Base-by-base conservation (phyloP, 2,113 vertebrate genomes). In the Pteruthius melanotis region DNA sequence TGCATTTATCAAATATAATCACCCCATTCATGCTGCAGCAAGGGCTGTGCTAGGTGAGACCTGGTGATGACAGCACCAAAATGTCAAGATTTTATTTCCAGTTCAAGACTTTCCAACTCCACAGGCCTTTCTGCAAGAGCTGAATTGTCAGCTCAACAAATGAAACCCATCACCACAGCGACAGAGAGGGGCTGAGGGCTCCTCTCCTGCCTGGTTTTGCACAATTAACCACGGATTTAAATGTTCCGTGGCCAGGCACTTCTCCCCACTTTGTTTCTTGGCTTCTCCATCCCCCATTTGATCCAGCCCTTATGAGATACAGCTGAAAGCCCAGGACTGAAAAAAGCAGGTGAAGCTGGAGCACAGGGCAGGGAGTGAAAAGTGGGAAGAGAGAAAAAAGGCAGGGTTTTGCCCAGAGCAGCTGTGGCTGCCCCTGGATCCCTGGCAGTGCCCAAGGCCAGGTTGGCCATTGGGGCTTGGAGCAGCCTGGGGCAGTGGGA, bases 401-500 rank as follows among this genome's bases (percentile, higher is more conserved):
- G 57, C 42, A 89, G 26, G 12, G 69, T n/a, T 78, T 12, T 68
- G 12, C 17, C 61, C 54, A 35, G 47, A 76, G 28, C 4, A 16
- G 61, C 10, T 75, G 77, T 2, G 77, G 60, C 18, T 60, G n/a
- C 61, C 39, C 33, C 69, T 64, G 69, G 7, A 60, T 59, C 69
- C 69, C 69, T 82, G 87, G 59, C 2, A 74, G 27, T 59, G 60
- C 2, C 60, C 87, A 3, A 39, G 33, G 53, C 53, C 78, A 60
- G 60, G 28, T 0, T 68, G 78, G n/a, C 7, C 30, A 15, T 0
- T 39, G 69, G 53, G n/a, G 20, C n/a, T 31, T 1, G 60, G 61
- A 53, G 61, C 78, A 68, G 3, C 61, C 53, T 40, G 53, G 60
- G 1, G 3, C 7, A 15, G n/a, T 7, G 78, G 30, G 0, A 61